These are phyloP conservation scores for Ciconia maguari DNA, from an alignment of 2,113 vertebrate species.

Conservation along the genomic window DNA sequence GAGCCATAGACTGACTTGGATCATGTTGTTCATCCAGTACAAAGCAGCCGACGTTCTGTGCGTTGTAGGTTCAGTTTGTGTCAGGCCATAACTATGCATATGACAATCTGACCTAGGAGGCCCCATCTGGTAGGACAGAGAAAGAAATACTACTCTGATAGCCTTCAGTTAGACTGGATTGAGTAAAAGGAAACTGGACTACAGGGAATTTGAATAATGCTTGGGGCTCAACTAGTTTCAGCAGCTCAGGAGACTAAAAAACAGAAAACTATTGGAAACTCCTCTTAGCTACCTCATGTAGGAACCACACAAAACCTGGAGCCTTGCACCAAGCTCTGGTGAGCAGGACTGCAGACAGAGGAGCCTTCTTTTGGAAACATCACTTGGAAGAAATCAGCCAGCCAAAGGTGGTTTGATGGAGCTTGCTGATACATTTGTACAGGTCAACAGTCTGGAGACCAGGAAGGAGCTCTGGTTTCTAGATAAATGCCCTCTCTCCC, in stretches of 20 bases:
- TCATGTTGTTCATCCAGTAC: background rate
- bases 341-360: background rate
- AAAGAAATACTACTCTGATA: background rate
- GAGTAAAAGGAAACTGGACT: background rate
- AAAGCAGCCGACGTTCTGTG: background rate
- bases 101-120: background rate
- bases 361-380: background rate
- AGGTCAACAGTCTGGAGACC: background rate
- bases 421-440: background rate
- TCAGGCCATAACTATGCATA: background rate
- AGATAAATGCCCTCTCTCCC: background rate
- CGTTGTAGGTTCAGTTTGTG: background rate
- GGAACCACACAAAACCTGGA: background rate
- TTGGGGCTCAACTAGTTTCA: background rate
- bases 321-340: background rate
- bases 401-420: background rate
- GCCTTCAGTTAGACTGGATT: background rate
- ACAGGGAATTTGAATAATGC: background rate
- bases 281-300: background rate
- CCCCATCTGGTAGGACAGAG: background rate
- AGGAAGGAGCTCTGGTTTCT: background rate
- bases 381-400: background rate
- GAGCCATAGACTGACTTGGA: background rate
- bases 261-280: background rate
- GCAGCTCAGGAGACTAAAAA: background rate